A percentile compares a stretch with the other conserved stretches of the same genome.
phyloP scores from a whole-genome alignment of 2,888 invertebrate species.

The Allygus modestus region DNA sequence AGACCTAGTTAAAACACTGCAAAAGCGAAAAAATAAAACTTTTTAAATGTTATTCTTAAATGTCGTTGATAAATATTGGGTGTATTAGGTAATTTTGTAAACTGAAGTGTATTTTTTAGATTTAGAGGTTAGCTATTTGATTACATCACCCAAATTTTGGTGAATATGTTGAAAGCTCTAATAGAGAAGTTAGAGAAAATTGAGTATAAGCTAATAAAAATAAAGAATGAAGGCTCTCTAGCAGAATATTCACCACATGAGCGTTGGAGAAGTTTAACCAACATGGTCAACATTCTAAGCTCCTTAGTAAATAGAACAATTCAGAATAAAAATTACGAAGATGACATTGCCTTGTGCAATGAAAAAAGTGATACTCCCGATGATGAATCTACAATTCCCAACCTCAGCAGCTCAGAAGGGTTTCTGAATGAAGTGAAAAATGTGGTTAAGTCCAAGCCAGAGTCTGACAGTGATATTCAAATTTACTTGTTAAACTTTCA shows the following conservation, averaged over 20 bases:
- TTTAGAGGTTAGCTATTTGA: not conserved
- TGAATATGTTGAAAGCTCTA: conserved; percentile 60
- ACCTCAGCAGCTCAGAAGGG: not conserved
- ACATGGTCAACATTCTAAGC: not conserved
- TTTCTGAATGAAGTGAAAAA: not conserved
- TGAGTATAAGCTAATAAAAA: not conserved
- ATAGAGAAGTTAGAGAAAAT: conserved; percentile 5
- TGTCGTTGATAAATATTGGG: not conserved
- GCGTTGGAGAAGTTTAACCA: not conserved
- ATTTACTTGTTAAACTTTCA: not conserved
- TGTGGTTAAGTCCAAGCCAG: not conserved
- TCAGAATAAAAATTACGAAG: conserved; percentile 30
- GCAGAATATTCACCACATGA: not conserved
- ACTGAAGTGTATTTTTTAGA: not conserved
- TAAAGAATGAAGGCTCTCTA: not conserved
- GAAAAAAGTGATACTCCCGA: not conserved
- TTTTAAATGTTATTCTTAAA: not conserved
- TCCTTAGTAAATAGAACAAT: conserved; percentile 1
- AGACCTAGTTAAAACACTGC: too few species aligned
- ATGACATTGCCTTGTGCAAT: conserved; percentile 12
- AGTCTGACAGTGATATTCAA: not conserved
- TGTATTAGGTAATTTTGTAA: not conserved
- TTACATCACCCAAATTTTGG: not conserved
- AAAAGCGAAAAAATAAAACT: not conserved
- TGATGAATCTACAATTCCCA: not conserved